A percentile compares a stretch with the other conserved stretches of the same genome.
phyloP scores from a whole-genome alignment of 2,797 vertebrate species.

The Mastacembelus armatus region DNA sequence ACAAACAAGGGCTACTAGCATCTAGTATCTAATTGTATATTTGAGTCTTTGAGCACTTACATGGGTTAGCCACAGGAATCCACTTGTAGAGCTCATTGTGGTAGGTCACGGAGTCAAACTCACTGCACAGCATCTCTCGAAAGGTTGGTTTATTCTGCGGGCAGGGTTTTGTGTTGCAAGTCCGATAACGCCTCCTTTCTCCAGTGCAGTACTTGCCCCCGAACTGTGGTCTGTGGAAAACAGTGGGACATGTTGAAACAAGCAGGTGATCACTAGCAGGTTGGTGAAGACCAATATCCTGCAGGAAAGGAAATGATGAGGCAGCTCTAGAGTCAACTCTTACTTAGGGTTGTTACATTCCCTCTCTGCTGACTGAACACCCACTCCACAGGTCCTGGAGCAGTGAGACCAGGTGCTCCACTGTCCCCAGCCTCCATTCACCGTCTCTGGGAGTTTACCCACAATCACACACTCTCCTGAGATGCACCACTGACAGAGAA shows the following conservation, averaged over 20 bases:
- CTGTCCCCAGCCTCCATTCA: conserved; percentile 92
- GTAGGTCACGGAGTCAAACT: conserved; percentile 95
- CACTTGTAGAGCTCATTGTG: conserved; percentile 93
- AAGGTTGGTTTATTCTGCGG: conserved; percentile 85
- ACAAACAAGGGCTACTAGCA: background rate
- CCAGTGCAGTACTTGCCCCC: conserved; percentile 97
- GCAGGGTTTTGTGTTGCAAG: conserved; percentile 91
- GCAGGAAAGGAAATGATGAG: background rate
- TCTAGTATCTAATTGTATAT: background rate
- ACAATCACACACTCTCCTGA: conserved; percentile 95
- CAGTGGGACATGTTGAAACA: conserved; percentile 7
- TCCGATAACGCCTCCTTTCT: conserved; percentile 92
- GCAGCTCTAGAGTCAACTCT: conserved; percentile 55
- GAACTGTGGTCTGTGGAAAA: conserved; percentile 89
- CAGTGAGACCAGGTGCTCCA: conserved; percentile 96
- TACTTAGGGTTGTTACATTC: conserved; percentile 94
- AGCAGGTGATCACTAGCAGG: background rate
- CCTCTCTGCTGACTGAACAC: conserved; percentile 92
- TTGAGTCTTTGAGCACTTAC: conserved; percentile 72
- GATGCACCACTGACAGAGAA: conserved; percentile 91
- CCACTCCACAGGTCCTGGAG: conserved; percentile 94
- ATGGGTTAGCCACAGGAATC: conserved; percentile 88
- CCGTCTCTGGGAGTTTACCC: conserved; percentile 92
- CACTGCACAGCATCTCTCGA: conserved; percentile 97
- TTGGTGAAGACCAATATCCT: background rate